Evolutionary conservation across 2,888 invertebrate genomes (phyloP), one percentile per base, ranked within the genome.

Genomic region (Zelleria hepariella): DNA sequence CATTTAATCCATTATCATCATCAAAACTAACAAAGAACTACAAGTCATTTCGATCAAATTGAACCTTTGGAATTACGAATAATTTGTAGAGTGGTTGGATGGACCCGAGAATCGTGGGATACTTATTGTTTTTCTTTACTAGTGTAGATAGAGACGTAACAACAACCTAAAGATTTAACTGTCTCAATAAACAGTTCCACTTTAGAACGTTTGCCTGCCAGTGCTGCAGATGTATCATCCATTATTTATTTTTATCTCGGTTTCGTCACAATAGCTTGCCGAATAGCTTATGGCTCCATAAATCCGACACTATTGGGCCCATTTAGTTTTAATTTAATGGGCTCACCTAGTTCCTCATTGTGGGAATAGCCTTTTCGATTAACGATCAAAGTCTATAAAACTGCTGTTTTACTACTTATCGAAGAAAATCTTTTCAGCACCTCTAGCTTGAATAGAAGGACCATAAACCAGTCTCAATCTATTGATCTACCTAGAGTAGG

Each of bases 251-350:
- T 75, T 75, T 75, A 75, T 65, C 58, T 62, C 59, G 66, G 67
- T 75, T 70, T 74, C 74, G 69, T 75, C 72, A 78, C 68, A 68
- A 65, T 32, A 55, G 55, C 55, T 20, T 20, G 18, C 5, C 27
- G 26, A 27, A n/a, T 18, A 70, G 69, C 69, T 69, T 67, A 67
- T 54, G 54, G 67, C 66, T 49, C 20, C 7, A 26, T 27, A 49
- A 54, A 53, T 42, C 54, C 54, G 27, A 25, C 56, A 27, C 58
- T 47, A 58, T 56, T 61, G 54, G 62, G 68, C 75, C 72, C 75
- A 77, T 78, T 75, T 68, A 66, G 21, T 55, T 65, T 67, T 66
- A 64, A 67, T 66, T 68, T 73, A 79, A 77, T 77, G 74, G 77
- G 75, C 72, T 71, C 73, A 68, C 73, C 77, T 70, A 32, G 32